Base-by-base conservation (phyloP, 2,888 invertebrate species). In the Drosophila cognata region DNA sequence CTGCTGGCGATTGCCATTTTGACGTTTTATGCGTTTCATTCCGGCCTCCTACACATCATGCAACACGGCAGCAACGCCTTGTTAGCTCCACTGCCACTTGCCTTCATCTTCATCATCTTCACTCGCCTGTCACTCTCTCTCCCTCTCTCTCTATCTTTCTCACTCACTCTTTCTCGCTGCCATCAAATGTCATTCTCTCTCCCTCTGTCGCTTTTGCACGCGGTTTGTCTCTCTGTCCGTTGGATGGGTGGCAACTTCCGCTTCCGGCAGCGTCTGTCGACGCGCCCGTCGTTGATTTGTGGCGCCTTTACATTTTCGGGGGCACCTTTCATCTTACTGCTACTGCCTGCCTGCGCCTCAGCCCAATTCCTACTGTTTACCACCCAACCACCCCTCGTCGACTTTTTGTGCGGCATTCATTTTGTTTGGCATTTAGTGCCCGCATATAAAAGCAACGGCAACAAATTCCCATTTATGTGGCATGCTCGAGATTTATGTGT, bases 401-500 rank as follows among this genome's bases (percentile, higher is more conserved):
- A 31, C 48, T 36, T 35, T 56, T 28, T 13, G 7, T 38, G 35
- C 16, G 52, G 29, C 51, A 33, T 48, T 51, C 51, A 65, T 86
- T 80, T 82, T 84, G 78, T 71, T 74, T 82, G 83, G 79, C 90
- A 82, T 78, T 86, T 82, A 84, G 80, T 82, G 70, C 67, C 73
- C 76, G 56, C 86, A 85, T 63, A 77, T 69, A 77, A 74, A 77
- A 76, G 80, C 71, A 65, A 74, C 73, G 66, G 78, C 83, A 78
- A 86, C 80, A 83, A 89, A 85, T 88, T 88, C 89, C 75, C 81
- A 81, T 83, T 80, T 81, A 70, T 73, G 73, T 78, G 84, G 89
- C 87, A 71, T 78, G 71, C 73, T 79, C 82, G 67, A 87, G 84
- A 84, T 88, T 84, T 86, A 84, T 88, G 81, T 68, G 43, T 71